These are phyloP conservation scores for Bambusicola thoracicus DNA, from an alignment of 2,113 vertebrate genomes.

Conservation along the genomic window DNA sequence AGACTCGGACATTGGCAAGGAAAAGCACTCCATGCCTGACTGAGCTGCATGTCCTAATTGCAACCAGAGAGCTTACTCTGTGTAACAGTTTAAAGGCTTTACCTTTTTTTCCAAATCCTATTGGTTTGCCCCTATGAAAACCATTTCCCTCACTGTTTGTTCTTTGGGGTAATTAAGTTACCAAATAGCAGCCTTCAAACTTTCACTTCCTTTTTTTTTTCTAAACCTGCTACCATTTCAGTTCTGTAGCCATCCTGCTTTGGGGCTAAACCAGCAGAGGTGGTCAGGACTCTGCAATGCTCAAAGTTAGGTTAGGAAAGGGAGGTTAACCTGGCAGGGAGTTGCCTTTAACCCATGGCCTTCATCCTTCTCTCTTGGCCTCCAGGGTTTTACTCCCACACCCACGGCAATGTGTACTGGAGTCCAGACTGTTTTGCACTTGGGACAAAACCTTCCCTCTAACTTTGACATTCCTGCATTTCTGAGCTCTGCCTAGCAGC, in stretches of 20 bases:
- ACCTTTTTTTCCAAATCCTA: constrained; percentile 11
- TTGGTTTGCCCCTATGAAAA: neutral
- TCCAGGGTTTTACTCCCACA: neutral
- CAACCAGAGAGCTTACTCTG: constrained; percentile 17
- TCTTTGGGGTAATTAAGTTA: neutral
- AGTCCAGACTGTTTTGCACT: neutral
- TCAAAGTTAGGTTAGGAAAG: neutral
- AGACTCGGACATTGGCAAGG: neutral
- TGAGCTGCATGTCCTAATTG: constrained; percentile 30
- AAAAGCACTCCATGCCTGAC: neutral
- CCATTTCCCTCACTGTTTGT: neutral
- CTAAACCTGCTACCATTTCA: neutral
- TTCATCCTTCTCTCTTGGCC: neutral
- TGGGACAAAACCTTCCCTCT: neutral
- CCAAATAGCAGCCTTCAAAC: neutral
- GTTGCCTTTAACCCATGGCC: neutral
- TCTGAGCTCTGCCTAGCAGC: constrained; percentile 54
- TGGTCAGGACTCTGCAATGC: neutral
- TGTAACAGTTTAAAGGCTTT: neutral
- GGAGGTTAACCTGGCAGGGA: neutral
- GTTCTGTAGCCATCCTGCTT: neutral
- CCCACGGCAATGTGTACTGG: neutral
- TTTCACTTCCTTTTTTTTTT: neutral
- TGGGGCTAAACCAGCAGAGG: neutral
- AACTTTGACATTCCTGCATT: constrained; percentile 8